Conservation (phyloP, 2,888 invertebrate species). For the Acanthoscelides obtectus region DNA sequence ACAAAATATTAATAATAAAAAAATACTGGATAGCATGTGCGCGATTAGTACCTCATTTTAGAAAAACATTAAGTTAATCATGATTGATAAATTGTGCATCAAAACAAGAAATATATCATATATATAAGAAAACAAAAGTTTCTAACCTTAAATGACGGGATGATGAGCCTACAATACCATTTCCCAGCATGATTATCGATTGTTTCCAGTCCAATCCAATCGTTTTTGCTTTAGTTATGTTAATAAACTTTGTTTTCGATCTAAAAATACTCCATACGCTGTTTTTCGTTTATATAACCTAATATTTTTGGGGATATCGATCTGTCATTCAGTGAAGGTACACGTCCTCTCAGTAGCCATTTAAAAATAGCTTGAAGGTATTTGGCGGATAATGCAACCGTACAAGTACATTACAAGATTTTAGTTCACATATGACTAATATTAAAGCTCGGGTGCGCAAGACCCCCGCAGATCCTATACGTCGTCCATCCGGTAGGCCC, state of each 20-base stretch:
- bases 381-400: too few relatives aligned
- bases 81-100: background rate
- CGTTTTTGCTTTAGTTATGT: background rate
- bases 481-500: too few relatives aligned
- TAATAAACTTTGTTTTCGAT: background rate
- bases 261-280: background rate
- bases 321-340: background rate
- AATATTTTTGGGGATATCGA: background rate
- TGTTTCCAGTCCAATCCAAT: background rate
- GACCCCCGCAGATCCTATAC: too few relatives aligned
- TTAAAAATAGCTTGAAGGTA: background rate
- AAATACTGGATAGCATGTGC: too few relatives aligned
- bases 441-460: too few relatives aligned
- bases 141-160: background rate
- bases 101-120: too few relatives aligned
- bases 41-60: too few relatives aligned
- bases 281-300: background rate
- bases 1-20: too few relatives aligned
- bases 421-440: too few relatives aligned
- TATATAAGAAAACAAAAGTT: background rate
- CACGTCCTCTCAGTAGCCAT: background rate
- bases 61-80: too few relatives aligned
- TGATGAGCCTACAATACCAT: background rate
- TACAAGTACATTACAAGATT: too few relatives aligned
- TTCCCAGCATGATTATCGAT: background rate